Evolutionary conservation across 2,113 vertebrate species (phyloP), one percentile per base, ranked within the genome.

Genomic region (Mastomys natalensis): DNA sequence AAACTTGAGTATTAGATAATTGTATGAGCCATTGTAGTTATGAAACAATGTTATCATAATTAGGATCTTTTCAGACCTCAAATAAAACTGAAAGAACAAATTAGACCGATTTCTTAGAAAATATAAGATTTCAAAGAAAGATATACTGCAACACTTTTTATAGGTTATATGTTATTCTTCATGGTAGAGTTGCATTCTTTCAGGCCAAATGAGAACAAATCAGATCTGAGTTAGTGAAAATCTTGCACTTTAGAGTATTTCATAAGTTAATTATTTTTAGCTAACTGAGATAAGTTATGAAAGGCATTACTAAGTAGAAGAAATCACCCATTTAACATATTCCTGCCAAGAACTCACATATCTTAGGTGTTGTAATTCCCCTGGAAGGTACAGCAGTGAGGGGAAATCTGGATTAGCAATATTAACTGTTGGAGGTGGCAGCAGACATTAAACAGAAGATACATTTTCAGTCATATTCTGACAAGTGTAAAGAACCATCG

Each of bases 21-120:
- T 93, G 1, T 74, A 80, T 11, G 21, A 90, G 1, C 45, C 89
- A 55, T 81, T 87, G 8, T 81, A 40, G 78, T 85, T 91, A 93
- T 96, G 93, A 91, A 89, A 29, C 12, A 58, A 34, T 84, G 31
- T 34, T 66, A 89, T 92, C 37, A 77, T 89, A 87, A 87, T 91
- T 91, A 96, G 64, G 6, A 90, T 95, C 70, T 81, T 90, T 22
- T 87, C 77, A 90, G 51, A 72, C 84, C 48, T 89, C 53, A 95
- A 96, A 62, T 94, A 43, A 86, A 95, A 81, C 40, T 82, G 43
- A 82, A 45, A 66, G 82, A 90, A 77, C 37, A 90, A 82, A 81
- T 93, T 80, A 73, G 19, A 37, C 45, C 91, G 43, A 53, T 80
- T 92, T 86, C 34, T 7, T 86, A 74, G 55, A 82, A 88, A 95